Percentiles rank a stretch among this genome's conserved stretches.
Conservation (phyloP, 2,113 vertebrate genomes). For the Macrotus californicus region DNA sequence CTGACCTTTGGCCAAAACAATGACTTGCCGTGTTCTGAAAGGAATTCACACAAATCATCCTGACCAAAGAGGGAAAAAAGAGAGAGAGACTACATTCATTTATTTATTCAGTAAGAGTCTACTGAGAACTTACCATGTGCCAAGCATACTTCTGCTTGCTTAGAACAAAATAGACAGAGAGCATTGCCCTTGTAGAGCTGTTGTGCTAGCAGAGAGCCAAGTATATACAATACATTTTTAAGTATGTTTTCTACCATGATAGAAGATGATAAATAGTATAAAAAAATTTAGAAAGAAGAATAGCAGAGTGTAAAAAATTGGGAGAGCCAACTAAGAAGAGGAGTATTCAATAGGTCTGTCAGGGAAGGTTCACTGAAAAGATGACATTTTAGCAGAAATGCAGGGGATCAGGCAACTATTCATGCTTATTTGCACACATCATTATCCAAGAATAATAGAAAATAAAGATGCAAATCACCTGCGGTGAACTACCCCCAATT, state of each 20-base stretch:
- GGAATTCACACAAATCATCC: not conserved
- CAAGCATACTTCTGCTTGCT: not conserved
- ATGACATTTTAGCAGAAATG: not conserved
- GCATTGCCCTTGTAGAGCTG: not conserved
- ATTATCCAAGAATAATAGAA: not conserved
- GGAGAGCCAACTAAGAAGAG: not conserved
- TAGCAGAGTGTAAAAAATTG: not conserved
- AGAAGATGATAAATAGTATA: not conserved
- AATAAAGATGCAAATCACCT: not conserved
- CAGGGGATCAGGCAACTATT: not conserved
- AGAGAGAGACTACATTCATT: not conserved
- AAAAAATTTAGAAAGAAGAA: not conserved
- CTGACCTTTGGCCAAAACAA: not conserved
- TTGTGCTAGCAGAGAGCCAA: not conserved
- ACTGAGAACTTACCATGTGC: not conserved
- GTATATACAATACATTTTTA: not conserved
- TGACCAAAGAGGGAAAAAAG: not conserved
- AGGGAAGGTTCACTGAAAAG: not conserved
- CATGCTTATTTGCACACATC: not conserved
- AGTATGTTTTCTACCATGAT: not conserved
- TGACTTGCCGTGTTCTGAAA: not conserved
- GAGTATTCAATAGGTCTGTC: not conserved
- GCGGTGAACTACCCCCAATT: not conserved
- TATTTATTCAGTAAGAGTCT: not conserved
- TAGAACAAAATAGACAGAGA: not conserved